Evolutionary conservation across 1,140 invertebrate genomes (phyloP).

Genomic region (Antheraea pernyi): DNA sequence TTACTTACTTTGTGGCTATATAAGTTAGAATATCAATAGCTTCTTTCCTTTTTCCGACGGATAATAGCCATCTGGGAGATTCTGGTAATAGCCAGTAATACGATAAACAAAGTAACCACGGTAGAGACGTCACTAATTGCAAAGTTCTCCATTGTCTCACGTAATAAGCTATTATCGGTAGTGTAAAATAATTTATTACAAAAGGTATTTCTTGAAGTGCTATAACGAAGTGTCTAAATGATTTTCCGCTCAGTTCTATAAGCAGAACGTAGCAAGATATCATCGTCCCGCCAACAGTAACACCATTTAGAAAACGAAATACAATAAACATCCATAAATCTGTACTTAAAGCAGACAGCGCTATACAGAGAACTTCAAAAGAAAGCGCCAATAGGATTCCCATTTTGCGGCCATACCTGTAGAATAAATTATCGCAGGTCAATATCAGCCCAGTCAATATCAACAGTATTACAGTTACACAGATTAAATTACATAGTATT

Average conservation of each 20-base stretch:
- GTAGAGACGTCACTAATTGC: slow-evolving; percentile 81
- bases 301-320: slow-evolving; percentile 80
- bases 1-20: slow-evolving; percentile 60
- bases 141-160: slow-evolving; percentile 83
- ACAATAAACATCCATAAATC: slow-evolving; percentile 82
- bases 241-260: slow-evolving; percentile 72
- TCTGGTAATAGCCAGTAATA: slow-evolving; percentile 66
- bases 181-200: slow-evolving; percentile 76
- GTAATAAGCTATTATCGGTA: slow-evolving; percentile 82
- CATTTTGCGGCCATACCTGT: slow-evolving; percentile 81
- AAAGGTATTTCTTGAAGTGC: slow-evolving; percentile 52
- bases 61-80: slow-evolving; percentile 67
- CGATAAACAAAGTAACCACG: slow-evolving; percentile 58
- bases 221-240: slow-evolving; percentile 54
- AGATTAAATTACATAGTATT: no score
- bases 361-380: slow-evolving; percentile 78
- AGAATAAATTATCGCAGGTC: background rate
- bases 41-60: slow-evolving; percentile 57
- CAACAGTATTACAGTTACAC: no score
- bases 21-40: slow-evolving; percentile 47
- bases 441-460: background rate
- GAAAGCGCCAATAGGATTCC: slow-evolving; percentile 78
- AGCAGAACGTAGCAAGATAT: slow-evolving; percentile 79
- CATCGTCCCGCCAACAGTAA: slow-evolving; percentile 81
- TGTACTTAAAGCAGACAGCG: slow-evolving; percentile 79